phyloP scores from a whole-genome alignment of 2,888 invertebrate genomes.

The Arctia plantaginis region DNA sequence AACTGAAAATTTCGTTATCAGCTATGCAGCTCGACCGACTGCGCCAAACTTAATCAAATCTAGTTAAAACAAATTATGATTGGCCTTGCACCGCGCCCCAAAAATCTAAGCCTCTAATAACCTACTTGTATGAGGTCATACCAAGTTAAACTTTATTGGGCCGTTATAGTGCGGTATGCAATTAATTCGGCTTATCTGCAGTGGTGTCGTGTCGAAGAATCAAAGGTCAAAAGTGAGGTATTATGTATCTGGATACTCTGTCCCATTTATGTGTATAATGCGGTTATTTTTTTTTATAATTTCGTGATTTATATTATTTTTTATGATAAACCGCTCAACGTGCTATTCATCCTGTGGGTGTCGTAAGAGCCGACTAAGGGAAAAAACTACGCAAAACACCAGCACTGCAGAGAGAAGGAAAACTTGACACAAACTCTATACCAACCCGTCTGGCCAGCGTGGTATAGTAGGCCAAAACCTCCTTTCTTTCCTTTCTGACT shows the following conservation, averaged over 20 bases:
- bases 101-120: constrained; percentile 52
- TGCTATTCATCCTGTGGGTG: too few relatives aligned
- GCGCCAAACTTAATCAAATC: constrained; percentile 35
- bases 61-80: constrained; percentile 37
- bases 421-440: too few relatives aligned
- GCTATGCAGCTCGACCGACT: constrained; percentile 14
- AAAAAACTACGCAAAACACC: too few relatives aligned
- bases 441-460: too few relatives aligned
- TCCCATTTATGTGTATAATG: too few relatives aligned
- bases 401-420: too few relatives aligned
- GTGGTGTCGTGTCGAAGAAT: constrained; percentile 33
- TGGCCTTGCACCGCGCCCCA: constrained; percentile 46
- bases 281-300: too few relatives aligned
- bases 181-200: constrained; percentile 58
- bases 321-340: too few relatives aligned
- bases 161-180: constrained; percentile 57
- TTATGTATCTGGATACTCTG: not conserved
- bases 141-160: constrained; percentile 54
- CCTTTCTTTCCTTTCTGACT: too few relatives aligned
- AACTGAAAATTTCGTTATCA: not conserved
- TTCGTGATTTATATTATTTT: too few relatives aligned
- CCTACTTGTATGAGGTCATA: constrained; percentile 56
- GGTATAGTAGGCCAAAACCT: too few relatives aligned
- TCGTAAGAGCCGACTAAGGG: too few relatives aligned
- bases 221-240: constrained; percentile 49